Conservation (phyloP, 2,888 invertebrate genomes). For the Zeuzera pyrina region DNA sequence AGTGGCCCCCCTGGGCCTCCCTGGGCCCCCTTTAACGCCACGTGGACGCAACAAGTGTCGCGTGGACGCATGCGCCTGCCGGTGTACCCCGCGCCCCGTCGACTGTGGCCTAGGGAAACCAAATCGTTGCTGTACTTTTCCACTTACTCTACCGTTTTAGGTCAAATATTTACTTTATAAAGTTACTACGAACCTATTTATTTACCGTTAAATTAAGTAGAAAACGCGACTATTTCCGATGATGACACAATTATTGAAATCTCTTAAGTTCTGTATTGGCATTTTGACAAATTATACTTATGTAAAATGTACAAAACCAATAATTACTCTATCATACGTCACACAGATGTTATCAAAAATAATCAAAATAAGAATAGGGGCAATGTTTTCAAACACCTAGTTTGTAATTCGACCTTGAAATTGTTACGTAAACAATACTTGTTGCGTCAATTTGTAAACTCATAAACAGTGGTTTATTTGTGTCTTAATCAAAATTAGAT, state of each 20-base stretch:
- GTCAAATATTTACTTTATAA: slow-evolving; percentile 15
- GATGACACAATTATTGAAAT: no score
- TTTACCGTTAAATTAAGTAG: no score
- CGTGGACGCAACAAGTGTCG: slow-evolving; percentile 62
- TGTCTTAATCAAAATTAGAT: no score
- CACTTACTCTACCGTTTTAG: slow-evolving; percentile 24
- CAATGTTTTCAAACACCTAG: slow-evolving; percentile 2
- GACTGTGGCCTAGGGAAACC: slow-evolving; percentile 26
- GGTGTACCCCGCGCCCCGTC: slow-evolving; percentile 15
- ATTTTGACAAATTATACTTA: no score
- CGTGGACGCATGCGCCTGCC: slow-evolving; percentile 52
- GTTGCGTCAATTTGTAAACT: slow-evolving; percentile 2
- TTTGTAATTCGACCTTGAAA: slow-evolving; percentile 1
- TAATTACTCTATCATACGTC: background rate
- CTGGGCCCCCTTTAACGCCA: slow-evolving; percentile 22
- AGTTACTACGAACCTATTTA: no score
- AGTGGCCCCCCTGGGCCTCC: slow-evolving; percentile 3
- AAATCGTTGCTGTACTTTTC: slow-evolving; percentile 45
- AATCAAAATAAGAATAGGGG: background rate
- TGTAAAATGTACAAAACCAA: background rate
- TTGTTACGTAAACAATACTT: background rate
- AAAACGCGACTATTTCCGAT: no score
- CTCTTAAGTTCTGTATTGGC: no score
- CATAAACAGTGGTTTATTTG: no score
- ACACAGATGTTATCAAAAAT: slow-evolving; percentile 2